Percentiles rank a stretch among this genome's conserved stretches.
phyloP scores from a whole-genome alignment of 1,140 invertebrate species.

The Heliconius hermathena region DNA sequence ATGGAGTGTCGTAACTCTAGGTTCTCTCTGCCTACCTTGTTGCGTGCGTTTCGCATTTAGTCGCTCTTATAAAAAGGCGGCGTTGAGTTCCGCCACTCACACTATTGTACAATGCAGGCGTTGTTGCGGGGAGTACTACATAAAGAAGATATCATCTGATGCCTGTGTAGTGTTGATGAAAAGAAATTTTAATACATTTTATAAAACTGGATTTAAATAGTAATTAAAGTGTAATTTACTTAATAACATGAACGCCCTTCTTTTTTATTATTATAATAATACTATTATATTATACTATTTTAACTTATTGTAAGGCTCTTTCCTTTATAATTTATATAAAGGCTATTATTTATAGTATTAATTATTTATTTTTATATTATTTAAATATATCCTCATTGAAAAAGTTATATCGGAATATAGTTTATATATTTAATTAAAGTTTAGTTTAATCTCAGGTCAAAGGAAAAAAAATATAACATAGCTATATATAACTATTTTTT shows the following conservation, averaged over 20 bases:
- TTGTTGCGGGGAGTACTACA: too few species aligned
- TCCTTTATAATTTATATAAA: background rate
- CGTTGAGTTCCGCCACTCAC: too few species aligned
- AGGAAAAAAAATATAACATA: too few species aligned
- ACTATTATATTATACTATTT: background rate
- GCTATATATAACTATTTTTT: too few species aligned
- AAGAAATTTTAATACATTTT: background rate
- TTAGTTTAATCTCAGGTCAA: too few species aligned
- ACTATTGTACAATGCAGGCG: too few species aligned
- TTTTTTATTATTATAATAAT: background rate
- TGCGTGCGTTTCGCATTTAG: too few species aligned
- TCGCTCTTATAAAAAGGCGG: too few species aligned
- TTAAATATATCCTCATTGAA: background rate
- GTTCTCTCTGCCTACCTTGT: too few species aligned
- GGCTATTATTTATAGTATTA: background rate
- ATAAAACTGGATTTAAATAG: background rate
- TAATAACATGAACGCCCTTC: background rate
- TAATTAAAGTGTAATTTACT: slow-evolving; percentile 4
- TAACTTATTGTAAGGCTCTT: background rate
- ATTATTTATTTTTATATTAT: background rate
- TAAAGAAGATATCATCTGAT: background rate
- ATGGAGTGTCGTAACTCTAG: too few species aligned
- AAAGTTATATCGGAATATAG: too few species aligned
- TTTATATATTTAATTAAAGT: too few species aligned
- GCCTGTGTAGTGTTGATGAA: background rate